These are phyloP conservation scores for Agonopterix subpropinquella DNA, from an alignment of 2,888 invertebrate species.

Conservation along the genomic window DNA sequence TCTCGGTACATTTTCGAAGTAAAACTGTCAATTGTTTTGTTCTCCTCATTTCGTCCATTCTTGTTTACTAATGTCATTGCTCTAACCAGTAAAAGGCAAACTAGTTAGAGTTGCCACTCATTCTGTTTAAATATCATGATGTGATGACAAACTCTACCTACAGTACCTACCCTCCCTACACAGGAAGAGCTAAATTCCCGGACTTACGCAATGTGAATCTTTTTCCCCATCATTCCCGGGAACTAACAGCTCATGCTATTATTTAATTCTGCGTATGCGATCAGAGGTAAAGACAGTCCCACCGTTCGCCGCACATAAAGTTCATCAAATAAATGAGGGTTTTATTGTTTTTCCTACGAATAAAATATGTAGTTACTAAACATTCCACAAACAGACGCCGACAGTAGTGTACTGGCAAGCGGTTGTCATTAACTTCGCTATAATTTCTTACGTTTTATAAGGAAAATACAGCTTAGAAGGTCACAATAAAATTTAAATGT, in stretches of 20 bases:
- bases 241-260: slow-evolving; percentile 37
- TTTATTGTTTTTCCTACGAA: slow-evolving; percentile 1
- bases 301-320: slow-evolving; percentile 1
- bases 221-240: slow-evolving; percentile 30
- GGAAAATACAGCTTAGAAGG: slow-evolving; percentile 8
- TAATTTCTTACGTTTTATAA: slow-evolving; percentile 6
- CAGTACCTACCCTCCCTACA: neutral
- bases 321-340: neutral
- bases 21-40: too few species aligned
- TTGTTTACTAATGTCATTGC: too few species aligned
- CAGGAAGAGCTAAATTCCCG: slow-evolving; percentile 21
- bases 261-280: slow-evolving; percentile 35
- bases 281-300: slow-evolving; percentile 18
- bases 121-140: neutral
- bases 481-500: slow-evolving; percentile 7
- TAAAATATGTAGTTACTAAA: slow-evolving; percentile 1
- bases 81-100: too few species aligned
- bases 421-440: slow-evolving; percentile 2
- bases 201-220: slow-evolving; percentile 21
- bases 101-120: too few species aligned
- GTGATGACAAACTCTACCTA: too few species aligned
- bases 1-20: too few species aligned
- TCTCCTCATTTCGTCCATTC: too few species aligned
- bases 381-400: neutral
- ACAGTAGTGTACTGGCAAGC: too few species aligned